These are phyloP conservation scores for Cassiopea xamachana DNA, from an alignment of 30 jellyfish, hydroid and myxozoan genomes.

Conservation along the genomic window DNA sequence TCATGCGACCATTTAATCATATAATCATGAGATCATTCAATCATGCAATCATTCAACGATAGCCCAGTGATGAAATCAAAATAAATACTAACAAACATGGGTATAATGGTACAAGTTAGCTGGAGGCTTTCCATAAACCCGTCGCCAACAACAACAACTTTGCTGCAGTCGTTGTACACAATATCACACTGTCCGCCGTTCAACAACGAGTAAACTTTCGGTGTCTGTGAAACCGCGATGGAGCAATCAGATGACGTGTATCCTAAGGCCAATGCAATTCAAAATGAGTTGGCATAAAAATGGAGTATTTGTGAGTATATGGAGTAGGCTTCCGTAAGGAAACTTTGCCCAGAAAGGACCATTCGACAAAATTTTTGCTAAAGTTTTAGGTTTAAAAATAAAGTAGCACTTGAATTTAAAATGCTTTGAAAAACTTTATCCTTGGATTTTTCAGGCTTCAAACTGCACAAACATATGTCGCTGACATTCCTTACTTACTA, in stretches of 20 bases:
- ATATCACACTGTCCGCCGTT: constrained; percentile 58
- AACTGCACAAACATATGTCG: too few species aligned
- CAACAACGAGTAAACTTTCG: constrained; percentile 52
- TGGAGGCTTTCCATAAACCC: constrained; percentile 80
- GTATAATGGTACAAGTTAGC: constrained; percentile 71
- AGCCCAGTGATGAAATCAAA: not conserved
- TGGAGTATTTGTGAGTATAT: too few species aligned
- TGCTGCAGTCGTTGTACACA: constrained; percentile 59
- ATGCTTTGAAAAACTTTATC: too few species aligned
- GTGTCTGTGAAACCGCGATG: constrained; percentile 68
- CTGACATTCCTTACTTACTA: not conserved
- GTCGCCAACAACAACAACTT: constrained; percentile 66
- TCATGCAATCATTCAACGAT: not conserved
- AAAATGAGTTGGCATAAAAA: too few species aligned
- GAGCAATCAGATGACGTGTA: constrained; percentile 74
- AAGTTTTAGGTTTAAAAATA: too few species aligned
- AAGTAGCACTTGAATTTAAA: too few species aligned
- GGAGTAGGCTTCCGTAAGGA: too few species aligned
- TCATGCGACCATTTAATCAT: too few species aligned
- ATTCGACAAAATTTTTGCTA: too few species aligned
- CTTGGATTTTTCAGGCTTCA: too few species aligned
- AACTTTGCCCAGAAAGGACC: too few species aligned
- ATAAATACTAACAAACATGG: constrained; percentile 56
- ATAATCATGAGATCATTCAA: too few species aligned
- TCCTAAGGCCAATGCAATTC: constrained; percentile 18